A percentile compares a stretch with the other conserved stretches of the same genome.
phyloP scores from a whole-genome alignment of 2,888 invertebrate species.

The Brenthis ino region DNA sequence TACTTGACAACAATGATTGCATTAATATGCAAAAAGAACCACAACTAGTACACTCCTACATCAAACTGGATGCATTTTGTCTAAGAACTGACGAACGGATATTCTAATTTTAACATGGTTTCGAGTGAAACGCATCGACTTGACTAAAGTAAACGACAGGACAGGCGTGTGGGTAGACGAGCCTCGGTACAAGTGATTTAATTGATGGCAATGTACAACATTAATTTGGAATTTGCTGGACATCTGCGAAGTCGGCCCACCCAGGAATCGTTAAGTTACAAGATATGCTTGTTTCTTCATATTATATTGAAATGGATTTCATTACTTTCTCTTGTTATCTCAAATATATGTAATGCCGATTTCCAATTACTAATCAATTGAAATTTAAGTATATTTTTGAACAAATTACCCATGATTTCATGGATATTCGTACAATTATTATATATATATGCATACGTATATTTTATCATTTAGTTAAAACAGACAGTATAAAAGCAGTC shows the following conservation, averaged over 20 bases:
- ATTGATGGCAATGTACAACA: slow-evolving; percentile 62
- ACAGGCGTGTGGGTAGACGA: slow-evolving; percentile 64
- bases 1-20: slow-evolving; percentile 3
- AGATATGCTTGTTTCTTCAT: slow-evolving; percentile 3
- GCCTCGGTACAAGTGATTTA: slow-evolving; percentile 70
- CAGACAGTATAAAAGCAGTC: too few species aligned
- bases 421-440: too few species aligned
- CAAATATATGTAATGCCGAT: background rate
- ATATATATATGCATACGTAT: too few species aligned
- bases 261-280: slow-evolving; percentile 28
- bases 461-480: too few species aligned
- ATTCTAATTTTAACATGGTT: slow-evolving; percentile 79
- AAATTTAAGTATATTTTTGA: background rate
- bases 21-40: slow-evolving; percentile 29
- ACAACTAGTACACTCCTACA: slow-evolving; percentile 41
- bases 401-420: too few species aligned
- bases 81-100: slow-evolving; percentile 76
- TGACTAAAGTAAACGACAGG: slow-evolving; percentile 61
- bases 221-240: slow-evolving; percentile 54
- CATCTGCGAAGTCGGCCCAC: slow-evolving; percentile 35
- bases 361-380: slow-evolving; percentile 15
- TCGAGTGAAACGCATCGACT: slow-evolving; percentile 74
- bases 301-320: slow-evolving; percentile 12
- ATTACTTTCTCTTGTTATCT: slow-evolving; percentile 16
- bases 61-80: slow-evolving; percentile 71